These are phyloP conservation scores for Apocheima hispidaria DNA, from an alignment of 2,888 invertebrate genomes.

Conservation along the genomic window DNA sequence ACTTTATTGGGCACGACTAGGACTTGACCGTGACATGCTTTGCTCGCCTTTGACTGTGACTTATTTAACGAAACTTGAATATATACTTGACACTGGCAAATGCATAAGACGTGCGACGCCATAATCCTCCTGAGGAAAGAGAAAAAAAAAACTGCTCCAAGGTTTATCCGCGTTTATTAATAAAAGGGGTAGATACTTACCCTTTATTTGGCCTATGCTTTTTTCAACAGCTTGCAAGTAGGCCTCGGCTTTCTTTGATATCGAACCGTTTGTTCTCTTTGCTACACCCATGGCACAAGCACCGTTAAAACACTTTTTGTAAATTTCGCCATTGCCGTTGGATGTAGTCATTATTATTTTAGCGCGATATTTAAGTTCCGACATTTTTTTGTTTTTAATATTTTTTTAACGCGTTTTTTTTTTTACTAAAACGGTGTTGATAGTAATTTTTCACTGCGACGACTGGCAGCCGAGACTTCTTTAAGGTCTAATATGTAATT, in stretches of 20 bases:
- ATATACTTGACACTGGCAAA: too few species aligned
- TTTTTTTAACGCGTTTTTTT: too few species aligned
- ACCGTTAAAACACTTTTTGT: conserved; percentile 67
- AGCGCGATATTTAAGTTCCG: conserved; percentile 63
- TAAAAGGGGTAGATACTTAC: conserved; percentile 44
- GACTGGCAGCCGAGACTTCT: conserved; percentile 44
- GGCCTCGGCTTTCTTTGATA: conserved; percentile 72
- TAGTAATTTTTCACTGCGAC: conserved; percentile 49
- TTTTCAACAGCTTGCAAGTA: conserved; percentile 73
- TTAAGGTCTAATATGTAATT: conserved; percentile 29
- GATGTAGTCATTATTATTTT: conserved; percentile 68
- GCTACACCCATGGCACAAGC: conserved; percentile 66
- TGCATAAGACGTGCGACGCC: too few species aligned
- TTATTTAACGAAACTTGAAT: too few species aligned
- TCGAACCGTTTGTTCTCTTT: conserved; percentile 62
- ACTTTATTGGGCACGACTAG: too few species aligned
- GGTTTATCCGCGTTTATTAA: too few species aligned
- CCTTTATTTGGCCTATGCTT: conserved; percentile 58
- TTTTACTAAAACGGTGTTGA: conserved; percentile 46
- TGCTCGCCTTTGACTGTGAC: too few species aligned
- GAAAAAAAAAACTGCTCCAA: too few species aligned
- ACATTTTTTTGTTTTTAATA: conserved; percentile 54
- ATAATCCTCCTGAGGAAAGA: too few species aligned
- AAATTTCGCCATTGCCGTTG: conserved; percentile 66
- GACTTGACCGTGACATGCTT: too few species aligned